A percentile compares a stretch with the other conserved stretches of the same genome.
Conservation (phyloP, 2,888 invertebrate species). For the Unio pictorum region DNA sequence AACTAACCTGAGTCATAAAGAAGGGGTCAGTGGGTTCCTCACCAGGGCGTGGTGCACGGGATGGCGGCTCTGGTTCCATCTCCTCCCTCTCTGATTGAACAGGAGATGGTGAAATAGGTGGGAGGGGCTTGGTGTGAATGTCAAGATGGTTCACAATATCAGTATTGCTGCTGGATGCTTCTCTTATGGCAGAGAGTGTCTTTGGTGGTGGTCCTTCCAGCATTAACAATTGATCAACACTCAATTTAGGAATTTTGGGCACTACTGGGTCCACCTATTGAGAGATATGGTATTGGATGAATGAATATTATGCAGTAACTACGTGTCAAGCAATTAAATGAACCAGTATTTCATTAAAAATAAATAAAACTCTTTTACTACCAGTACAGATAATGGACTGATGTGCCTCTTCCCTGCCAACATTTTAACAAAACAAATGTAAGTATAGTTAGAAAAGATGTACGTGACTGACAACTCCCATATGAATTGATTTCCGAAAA, state of each 20-base stretch:
- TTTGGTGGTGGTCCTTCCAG: constrained; percentile 42
- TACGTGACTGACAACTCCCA: too few species aligned
- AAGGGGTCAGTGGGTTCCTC: constrained; percentile 53
- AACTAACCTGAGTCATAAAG: constrained; percentile 69
- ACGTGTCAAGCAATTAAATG: too few species aligned
- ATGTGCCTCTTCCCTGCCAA: background rate
- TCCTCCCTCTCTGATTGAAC: constrained; percentile 12
- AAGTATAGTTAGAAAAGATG: too few species aligned
- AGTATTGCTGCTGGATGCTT: constrained; percentile 22
- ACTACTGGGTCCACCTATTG: constrained; percentile 56
- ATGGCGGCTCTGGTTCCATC: background rate
- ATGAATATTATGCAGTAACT: too few species aligned
- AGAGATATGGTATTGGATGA: background rate
- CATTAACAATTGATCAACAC: constrained; percentile 62
- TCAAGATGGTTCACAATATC: constrained; percentile 25
- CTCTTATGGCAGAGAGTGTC: constrained; percentile 20
- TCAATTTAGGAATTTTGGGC: constrained; percentile 64
- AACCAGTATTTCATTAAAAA: background rate
- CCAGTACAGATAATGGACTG: background rate
- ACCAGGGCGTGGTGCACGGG: background rate
- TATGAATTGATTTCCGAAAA: too few species aligned
- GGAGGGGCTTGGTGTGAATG: constrained; percentile 27
- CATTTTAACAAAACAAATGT: too few species aligned
- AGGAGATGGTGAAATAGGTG: constrained; percentile 35
- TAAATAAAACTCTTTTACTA: background rate